phyloP scores from a whole-genome alignment of 2,797 vertebrate species.

The Oreochromis mossambicus region DNA sequence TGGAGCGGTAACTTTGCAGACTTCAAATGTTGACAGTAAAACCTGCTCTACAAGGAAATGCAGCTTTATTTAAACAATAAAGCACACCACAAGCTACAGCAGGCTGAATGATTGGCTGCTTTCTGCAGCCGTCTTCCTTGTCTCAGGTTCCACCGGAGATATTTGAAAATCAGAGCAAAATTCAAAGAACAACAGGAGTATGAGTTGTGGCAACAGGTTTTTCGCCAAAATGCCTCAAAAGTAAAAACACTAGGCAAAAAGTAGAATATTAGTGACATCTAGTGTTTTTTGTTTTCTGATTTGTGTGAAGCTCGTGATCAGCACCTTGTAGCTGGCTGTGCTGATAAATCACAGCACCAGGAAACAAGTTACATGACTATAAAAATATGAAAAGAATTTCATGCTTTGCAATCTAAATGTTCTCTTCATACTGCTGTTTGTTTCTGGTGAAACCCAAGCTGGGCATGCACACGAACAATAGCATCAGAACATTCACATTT shows the following conservation, averaged over 20 bases:
- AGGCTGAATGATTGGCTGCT: background rate
- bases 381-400: background rate
- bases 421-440: background rate
- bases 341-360: background rate
- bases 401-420: background rate
- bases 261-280: constrained; percentile 31
- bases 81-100: no score
- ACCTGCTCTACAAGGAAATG: constrained; percentile 73
- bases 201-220: background rate
- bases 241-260: background rate
- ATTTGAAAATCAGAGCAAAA: background rate
- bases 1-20: background rate
- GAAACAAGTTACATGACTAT: background rate
- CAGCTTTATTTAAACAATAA: background rate
- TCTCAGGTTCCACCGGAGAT: background rate
- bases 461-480: background rate
- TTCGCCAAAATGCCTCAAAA: background rate
- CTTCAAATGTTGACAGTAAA: constrained; percentile 43
- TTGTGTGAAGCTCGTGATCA: background rate
- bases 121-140: background rate
- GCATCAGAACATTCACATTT: background rate
- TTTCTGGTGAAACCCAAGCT: background rate
- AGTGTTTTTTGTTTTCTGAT: constrained; percentile 2
- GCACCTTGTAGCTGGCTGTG: background rate
- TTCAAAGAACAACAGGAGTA: background rate